Evolutionary conservation across 2,888 invertebrate species (phyloP).

Genomic region (Tipula helvola): DNA sequence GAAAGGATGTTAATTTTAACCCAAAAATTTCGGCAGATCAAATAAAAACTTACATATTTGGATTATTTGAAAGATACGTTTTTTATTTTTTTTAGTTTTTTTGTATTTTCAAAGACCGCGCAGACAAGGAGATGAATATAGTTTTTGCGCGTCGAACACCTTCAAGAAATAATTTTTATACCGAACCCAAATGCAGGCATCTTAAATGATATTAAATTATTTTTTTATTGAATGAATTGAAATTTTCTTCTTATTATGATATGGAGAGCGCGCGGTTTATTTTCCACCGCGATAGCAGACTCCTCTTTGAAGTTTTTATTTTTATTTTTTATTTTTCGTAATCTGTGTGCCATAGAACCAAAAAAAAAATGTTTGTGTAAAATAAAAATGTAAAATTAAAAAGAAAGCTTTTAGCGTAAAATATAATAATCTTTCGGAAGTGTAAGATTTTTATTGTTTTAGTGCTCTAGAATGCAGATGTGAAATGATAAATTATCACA

Average conservation of each 20-base stretch:
- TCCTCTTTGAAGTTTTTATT: background rate
- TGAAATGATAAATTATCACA: background rate
- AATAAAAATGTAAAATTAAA: background rate
- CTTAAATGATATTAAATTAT: background rate
- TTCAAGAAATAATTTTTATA: background rate
- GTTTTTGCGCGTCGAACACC: background rate
- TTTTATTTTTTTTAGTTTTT: background rate
- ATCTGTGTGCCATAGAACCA: background rate
- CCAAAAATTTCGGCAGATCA: background rate
- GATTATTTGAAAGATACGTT: background rate
- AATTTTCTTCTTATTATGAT: background rate
- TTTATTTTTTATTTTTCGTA: background rate
- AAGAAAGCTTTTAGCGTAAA: background rate
- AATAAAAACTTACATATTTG: background rate
- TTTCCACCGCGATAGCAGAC: background rate
- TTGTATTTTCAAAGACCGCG: background rate
- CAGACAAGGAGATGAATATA: background rate
- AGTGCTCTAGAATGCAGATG: background rate
- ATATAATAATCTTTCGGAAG: background rate
- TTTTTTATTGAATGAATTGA: background rate
- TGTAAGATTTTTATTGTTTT: background rate
- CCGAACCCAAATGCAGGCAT: background rate
- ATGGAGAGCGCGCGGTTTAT: background rate
- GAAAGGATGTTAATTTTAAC: constrained; percentile 4
- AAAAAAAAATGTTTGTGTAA: background rate